Evolutionary conservation across 1,140 invertebrate species (phyloP).

Genomic region (Wasmannia auropunctata): DNA sequence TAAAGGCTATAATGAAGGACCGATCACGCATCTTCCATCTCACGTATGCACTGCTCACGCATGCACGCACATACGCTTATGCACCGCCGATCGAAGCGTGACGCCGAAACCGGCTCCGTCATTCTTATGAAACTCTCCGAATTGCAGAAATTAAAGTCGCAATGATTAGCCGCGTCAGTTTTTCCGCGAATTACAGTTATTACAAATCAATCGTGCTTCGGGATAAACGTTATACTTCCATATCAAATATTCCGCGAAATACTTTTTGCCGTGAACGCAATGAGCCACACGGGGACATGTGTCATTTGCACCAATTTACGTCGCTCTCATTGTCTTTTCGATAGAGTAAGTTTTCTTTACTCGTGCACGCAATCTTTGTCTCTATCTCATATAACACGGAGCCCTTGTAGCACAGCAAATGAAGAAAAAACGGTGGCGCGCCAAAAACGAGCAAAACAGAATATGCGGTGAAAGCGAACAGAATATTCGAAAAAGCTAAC

Average conservation of each 20-base stretch:
- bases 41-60: slow-evolving; percentile 53
- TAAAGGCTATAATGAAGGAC: slow-evolving; percentile 61
- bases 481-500: slow-evolving; percentile 64
- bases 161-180: not conserved
- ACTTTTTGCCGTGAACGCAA: slow-evolving; percentile 17
- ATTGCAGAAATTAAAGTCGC: slow-evolving; percentile 27
- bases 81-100: slow-evolving; percentile 24
- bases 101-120: not conserved
- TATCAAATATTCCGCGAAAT: slow-evolving; percentile 13
- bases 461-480: slow-evolving; percentile 67
- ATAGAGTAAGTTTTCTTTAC: slow-evolving; percentile 41
- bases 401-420: slow-evolving; percentile 50
- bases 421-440: slow-evolving; percentile 67
- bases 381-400: slow-evolving; percentile 7
- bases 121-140: slow-evolving; percentile 9
- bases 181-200: not conserved
- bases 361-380: slow-evolving; percentile 39
- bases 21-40: slow-evolving; percentile 61
- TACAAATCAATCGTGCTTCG: not conserved
- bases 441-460: slow-evolving; percentile 63
- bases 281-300: not conserved
- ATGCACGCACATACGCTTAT: slow-evolving; percentile 58
- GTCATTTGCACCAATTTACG: slow-evolving; percentile 34
- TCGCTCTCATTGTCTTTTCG: slow-evolving; percentile 56
- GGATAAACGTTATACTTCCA: slow-evolving; percentile 5